A percentile compares a stretch with the other conserved stretches of the same genome.
phyloP scores from a whole-genome alignment of 2,888 invertebrate species.

The Zaprionus bogoriensis region DNA sequence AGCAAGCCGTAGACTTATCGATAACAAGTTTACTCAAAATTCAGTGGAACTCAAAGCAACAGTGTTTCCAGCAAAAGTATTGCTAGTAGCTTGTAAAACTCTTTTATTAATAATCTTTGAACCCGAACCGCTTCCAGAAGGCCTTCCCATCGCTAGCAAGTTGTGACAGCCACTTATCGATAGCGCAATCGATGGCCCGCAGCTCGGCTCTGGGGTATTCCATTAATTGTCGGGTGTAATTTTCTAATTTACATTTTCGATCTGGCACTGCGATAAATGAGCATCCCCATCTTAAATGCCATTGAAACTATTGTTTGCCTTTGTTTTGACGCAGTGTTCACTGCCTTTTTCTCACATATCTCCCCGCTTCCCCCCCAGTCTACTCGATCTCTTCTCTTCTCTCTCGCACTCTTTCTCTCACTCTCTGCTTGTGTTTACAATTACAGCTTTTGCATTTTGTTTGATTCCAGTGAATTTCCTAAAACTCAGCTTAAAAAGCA shows the following conservation, averaged over 20 bases:
- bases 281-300: conserved; percentile 7
- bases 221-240: neutral
- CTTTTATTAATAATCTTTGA: too few relatives aligned
- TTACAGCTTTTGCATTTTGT: conserved; percentile 32
- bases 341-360: neutral
- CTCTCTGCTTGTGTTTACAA: conserved; percentile 23
- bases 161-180: too few relatives aligned
- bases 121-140: too few relatives aligned
- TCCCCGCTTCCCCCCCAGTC: too few relatives aligned
- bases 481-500: conserved; percentile 46
- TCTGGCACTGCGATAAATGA: neutral
- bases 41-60: too few relatives aligned
- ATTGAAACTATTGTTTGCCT: conserved; percentile 1
- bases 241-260: neutral
- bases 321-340: conserved; percentile 13
- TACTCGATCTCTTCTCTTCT: conserved; percentile 1
- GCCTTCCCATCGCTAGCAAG: too few relatives aligned
- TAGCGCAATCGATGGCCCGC: neutral
- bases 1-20: too few relatives aligned
- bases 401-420: conserved; percentile 11
- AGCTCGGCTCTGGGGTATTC: neutral
- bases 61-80: too few relatives aligned
- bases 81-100: too few relatives aligned
- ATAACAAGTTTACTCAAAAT: too few relatives aligned
- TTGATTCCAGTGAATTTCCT: conserved; percentile 31